These are phyloP conservation scores for Chaenogobius annularis DNA, from an alignment of 2,113 vertebrate genomes.

Conservation along the genomic window DNA sequence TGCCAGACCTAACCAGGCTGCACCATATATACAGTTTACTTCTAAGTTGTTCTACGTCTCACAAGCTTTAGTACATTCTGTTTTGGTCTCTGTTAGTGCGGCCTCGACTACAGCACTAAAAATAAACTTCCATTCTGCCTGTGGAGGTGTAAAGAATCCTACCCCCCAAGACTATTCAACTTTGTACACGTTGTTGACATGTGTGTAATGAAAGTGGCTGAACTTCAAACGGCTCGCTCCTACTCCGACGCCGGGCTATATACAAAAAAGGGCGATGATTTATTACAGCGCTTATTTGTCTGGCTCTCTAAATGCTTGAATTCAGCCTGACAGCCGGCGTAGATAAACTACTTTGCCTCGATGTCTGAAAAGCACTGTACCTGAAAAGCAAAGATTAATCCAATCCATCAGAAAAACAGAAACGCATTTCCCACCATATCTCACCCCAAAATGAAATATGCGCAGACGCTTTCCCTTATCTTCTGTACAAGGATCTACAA, in stretches of 20 bases:
- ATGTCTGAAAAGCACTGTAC: constrained; percentile 59
- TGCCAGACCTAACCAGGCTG: background rate
- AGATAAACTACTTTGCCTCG: constrained; percentile 57
- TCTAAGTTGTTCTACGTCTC: background rate
- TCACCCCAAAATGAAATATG: constrained; percentile 19
- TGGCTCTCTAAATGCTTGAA: constrained; percentile 61
- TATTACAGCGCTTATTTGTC: constrained; percentile 68
- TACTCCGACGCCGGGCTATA: constrained; percentile 36
- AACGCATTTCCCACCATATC: constrained; percentile 28
- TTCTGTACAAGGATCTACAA: constrained; percentile 38
- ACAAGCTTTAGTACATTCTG: background rate
- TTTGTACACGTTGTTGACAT: constrained; percentile 67
- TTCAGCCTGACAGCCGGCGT: constrained; percentile 58
- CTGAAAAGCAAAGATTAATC: constrained; percentile 69
- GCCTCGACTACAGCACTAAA: background rate
- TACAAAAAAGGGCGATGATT: constrained; percentile 59
- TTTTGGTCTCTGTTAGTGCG: background rate
- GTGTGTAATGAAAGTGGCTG: constrained; percentile 70
- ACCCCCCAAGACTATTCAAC: constrained; percentile 58
- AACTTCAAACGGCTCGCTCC: constrained; percentile 60
- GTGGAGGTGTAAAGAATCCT: constrained; percentile 44
- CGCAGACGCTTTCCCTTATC: constrained; percentile 28
- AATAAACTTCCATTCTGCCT: constrained; percentile 54
- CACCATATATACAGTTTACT: background rate
- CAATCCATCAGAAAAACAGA: constrained; percentile 59